phyloP scores from a whole-genome alignment of 2,888 invertebrate genomes.

The Nephrotoma guestfalica region DNA sequence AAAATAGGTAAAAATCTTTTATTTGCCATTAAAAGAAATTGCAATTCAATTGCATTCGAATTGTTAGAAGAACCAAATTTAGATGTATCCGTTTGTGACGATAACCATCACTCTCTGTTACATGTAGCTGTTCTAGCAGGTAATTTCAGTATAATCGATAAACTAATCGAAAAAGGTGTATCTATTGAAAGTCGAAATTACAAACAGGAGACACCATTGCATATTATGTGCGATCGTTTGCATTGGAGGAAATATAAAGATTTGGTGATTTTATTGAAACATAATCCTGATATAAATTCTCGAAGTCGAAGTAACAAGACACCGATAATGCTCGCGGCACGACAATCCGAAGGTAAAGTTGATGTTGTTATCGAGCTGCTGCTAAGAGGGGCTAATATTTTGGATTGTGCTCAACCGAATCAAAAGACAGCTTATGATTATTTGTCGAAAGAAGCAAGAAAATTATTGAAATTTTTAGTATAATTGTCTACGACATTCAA shows the following conservation, averaged over 20 bases:
- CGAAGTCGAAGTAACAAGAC: neutral
- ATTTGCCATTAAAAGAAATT: neutral
- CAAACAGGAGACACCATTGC: neutral
- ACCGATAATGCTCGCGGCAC: neutral
- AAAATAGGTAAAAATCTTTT: neutral
- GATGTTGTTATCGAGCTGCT: neutral
- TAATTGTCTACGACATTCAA: neutral
- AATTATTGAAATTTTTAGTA: neutral
- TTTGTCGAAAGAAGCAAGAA: neutral
- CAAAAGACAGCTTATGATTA: neutral
- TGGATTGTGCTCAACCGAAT: neutral
- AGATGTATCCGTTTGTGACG: neutral
- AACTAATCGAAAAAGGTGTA: neutral
- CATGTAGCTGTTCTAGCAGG: neutral
- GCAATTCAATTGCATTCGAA: neutral
- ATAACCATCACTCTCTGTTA: neutral
- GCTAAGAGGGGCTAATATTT: neutral
- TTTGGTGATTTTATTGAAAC: neutral
- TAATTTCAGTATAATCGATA: neutral
- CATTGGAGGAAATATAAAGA: neutral
- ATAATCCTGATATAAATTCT: neutral
- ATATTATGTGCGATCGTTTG: neutral
- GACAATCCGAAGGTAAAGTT: neutral
- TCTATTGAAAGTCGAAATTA: neutral
- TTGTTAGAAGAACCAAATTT: neutral